Percentiles rank a stretch among this genome's conserved stretches.
Conservation (phyloP, 1,140 invertebrate genomes). For the Scaptomyza hsui region DNA sequence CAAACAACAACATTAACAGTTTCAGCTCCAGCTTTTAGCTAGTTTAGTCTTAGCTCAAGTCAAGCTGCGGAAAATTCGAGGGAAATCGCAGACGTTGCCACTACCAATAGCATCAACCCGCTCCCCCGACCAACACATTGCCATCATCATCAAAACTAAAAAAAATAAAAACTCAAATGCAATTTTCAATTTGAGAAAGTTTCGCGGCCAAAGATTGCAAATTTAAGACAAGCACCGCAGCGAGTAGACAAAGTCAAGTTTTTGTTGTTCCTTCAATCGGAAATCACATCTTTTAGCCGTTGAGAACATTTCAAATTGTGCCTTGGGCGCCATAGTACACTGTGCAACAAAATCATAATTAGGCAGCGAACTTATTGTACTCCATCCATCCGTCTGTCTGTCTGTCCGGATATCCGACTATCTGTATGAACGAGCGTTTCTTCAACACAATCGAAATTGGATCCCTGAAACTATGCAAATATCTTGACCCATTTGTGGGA, state of each 20-base stretch:
- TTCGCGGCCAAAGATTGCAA: conserved; percentile 68
- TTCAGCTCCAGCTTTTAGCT: conserved; percentile 69
- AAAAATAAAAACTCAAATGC: conserved; percentile 44
- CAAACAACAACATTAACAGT: neutral
- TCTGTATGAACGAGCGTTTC: no score
- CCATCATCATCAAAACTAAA: no score
- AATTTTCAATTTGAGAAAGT: conserved; percentile 78
- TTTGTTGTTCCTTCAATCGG: conserved; percentile 40
- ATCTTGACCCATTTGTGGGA: no score
- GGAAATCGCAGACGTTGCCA: conserved; percentile 49
- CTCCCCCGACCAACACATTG: conserved; percentile 1
- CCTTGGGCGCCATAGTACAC: no score
- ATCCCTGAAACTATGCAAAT: no score
- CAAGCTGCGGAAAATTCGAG: conserved; percentile 53
- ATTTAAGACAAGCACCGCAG: conserved; percentile 52
- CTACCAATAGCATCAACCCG: conserved; percentile 21
- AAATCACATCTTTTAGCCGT: conserved; percentile 50
- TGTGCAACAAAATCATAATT: neutral
- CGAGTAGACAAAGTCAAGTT: conserved; percentile 28
- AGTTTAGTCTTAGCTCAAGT: conserved; percentile 24
- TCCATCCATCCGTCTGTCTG: no score
- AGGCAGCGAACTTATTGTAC: no score
- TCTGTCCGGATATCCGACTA: no score
- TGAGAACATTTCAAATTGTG: conserved; percentile 40
- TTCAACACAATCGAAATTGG: no score